Evolutionary conservation across 1,140 invertebrate genomes (phyloP).

Genomic region (Drosophila carrolli): DNA sequence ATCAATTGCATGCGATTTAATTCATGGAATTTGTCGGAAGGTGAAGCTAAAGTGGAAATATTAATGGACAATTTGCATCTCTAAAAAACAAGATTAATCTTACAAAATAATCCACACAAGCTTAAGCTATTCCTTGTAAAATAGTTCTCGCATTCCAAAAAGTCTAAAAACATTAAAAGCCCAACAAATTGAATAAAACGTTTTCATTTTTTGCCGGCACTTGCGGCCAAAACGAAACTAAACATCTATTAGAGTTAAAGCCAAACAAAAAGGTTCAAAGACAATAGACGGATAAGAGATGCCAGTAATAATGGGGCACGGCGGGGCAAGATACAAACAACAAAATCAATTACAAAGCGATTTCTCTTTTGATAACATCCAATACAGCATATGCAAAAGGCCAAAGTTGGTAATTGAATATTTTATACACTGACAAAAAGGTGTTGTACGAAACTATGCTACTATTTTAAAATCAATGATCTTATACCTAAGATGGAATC

Average conservation of each 20-base stretch:
- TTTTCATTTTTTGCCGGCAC: slow-evolving; percentile 55
- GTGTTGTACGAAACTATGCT: too few species aligned
- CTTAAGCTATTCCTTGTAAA: neutral
- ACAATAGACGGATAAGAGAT: slow-evolving; percentile 47
- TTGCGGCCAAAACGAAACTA: slow-evolving; percentile 45
- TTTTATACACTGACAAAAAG: slow-evolving; percentile 24
- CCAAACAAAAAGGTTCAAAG: slow-evolving; percentile 51
- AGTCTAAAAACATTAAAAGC: slow-evolving; percentile 23
- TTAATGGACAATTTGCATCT: neutral
- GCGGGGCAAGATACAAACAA: slow-evolving; percentile 43
- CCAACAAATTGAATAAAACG: slow-evolving; percentile 50
- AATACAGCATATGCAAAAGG: slow-evolving; percentile 39
- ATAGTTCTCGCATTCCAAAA: neutral
- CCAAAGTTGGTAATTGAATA: slow-evolving; percentile 69
- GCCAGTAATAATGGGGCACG: slow-evolving; percentile 52
- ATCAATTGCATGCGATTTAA: slow-evolving; percentile 32
- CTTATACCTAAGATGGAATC: too few species aligned
- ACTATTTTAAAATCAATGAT: neutral
- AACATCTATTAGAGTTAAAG: slow-evolving; percentile 60
- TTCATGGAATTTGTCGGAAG: slow-evolving; percentile 18
- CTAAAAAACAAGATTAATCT: neutral
- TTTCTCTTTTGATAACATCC: slow-evolving; percentile 71
- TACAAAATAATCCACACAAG: neutral
- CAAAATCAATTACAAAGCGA: slow-evolving; percentile 76
- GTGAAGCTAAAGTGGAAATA: slow-evolving; percentile 4